These are phyloP conservation scores for Lepidurus apus DNA, from an alignment of 1,140 invertebrate species.

Conservation along the genomic window DNA sequence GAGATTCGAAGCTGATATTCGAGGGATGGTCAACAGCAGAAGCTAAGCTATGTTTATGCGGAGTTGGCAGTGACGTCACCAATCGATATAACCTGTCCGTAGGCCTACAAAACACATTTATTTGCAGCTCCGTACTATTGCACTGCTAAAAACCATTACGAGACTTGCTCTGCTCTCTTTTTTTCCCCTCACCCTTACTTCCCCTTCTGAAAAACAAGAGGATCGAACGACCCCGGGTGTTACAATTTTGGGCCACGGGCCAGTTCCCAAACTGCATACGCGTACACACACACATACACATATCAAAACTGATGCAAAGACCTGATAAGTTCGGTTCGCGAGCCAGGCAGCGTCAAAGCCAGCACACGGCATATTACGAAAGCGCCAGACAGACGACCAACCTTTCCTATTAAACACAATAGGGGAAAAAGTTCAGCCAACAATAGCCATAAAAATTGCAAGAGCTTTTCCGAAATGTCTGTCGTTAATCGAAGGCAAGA, in stretches of 20 bases:
- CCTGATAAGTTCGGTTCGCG: neutral
- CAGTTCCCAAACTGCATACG: neutral
- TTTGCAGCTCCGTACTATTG: neutral
- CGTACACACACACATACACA: neutral
- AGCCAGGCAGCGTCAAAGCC: conserved; percentile 7
- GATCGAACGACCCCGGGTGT: neutral
- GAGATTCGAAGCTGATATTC: neutral
- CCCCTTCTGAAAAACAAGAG: neutral
- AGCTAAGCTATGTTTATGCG: neutral
- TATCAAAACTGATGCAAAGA: conserved; percentile 20
- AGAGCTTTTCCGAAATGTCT: conserved; percentile 6
- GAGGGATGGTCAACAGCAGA: neutral
- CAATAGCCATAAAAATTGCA: conserved; percentile 20
- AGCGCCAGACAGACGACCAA: conserved; percentile 16
- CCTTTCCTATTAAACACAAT: conserved; percentile 3
- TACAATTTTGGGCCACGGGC: neutral
- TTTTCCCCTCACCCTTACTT: neutral
- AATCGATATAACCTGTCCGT: conserved; percentile 8
- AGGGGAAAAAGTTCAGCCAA: conserved; percentile 18
- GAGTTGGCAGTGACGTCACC: conserved; percentile 9
- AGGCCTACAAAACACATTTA: neutral
- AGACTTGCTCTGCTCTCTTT: neutral
- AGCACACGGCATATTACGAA: neutral
- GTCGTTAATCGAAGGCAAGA: conserved; percentile 14
- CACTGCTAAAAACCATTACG: neutral